Evolutionary conservation across 2,797 vertebrate genomes (phyloP).

Genomic region (Dermochelys coriacea): DNA sequence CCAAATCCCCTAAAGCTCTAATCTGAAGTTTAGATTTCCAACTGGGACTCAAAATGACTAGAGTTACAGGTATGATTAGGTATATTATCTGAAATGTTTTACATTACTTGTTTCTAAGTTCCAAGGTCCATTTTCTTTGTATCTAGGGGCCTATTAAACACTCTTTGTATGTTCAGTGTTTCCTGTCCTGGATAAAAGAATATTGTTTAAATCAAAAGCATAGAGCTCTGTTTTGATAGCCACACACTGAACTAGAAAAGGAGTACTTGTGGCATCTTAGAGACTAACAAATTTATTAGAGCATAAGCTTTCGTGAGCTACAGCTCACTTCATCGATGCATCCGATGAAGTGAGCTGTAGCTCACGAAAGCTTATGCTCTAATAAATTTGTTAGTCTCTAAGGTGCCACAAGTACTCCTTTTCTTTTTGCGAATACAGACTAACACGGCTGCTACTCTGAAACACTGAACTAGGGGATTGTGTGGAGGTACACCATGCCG

Average conservation of each 20-base stretch:
- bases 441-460: too few relatives aligned
- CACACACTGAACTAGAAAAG: fast-evolving
- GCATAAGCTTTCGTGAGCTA: too few relatives aligned
- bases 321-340: too few relatives aligned
- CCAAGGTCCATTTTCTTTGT: neutral
- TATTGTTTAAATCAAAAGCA: neutral
- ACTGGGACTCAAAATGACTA: neutral
- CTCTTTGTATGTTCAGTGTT: neutral
- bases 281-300: too few relatives aligned
- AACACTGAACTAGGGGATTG: too few relatives aligned
- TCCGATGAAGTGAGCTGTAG: too few relatives aligned
- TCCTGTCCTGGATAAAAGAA: neutral
- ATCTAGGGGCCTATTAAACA: neutral
- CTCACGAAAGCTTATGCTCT: too few relatives aligned
- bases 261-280: too few relatives aligned
- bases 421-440: too few relatives aligned
- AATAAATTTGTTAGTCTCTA: too few relatives aligned
- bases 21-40: slow-evolving; percentile 14
- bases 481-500: neutral
- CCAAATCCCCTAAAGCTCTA: slow-evolving; percentile 5
- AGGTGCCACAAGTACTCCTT: too few relatives aligned
- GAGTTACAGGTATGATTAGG: neutral
- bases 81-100: neutral
- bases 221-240: neutral
- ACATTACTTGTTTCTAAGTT: neutral